Evolutionary conservation across 2,113 vertebrate genomes (phyloP).

Genomic region (Romanogobio albipinnatus): DNA sequence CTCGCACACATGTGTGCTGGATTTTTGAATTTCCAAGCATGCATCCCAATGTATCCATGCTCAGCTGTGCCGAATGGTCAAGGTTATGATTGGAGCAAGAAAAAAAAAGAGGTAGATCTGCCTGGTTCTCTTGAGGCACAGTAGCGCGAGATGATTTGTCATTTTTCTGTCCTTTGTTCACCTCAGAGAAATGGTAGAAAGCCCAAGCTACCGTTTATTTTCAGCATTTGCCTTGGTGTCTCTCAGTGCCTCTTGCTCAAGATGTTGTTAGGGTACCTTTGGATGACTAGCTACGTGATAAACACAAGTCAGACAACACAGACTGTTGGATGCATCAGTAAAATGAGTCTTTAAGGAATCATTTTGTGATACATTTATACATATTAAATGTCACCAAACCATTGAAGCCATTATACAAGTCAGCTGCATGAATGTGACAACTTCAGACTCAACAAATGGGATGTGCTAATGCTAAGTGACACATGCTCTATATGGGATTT

Average conservation of each 20-base stretch:
- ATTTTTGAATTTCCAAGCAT: slow-evolving; percentile 24
- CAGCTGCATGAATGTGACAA: neutral
- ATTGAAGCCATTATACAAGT: neutral
- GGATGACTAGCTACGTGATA: neutral
- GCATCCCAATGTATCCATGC: slow-evolving; percentile 19
- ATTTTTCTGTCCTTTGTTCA: neutral
- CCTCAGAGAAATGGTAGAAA: slow-evolving; percentile 8
- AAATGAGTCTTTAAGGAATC: neutral
- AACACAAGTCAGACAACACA: neutral
- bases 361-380: neutral
- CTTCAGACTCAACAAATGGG: neutral
- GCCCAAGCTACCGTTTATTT: slow-evolving; percentile 2
- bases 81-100: slow-evolving; percentile 50
- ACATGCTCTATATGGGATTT: neutral
- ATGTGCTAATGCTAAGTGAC: neutral
- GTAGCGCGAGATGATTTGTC: neutral
- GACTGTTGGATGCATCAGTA: neutral
- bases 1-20: slow-evolving; percentile 17
- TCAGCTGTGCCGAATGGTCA: slow-evolving; percentile 40
- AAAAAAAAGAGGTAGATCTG: slow-evolving; percentile 15
- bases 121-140: neutral
- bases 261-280: slow-evolving; percentile 5
- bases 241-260: neutral
- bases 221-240: slow-evolving; percentile 4
- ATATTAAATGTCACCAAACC: neutral